Evolutionary conservation across 1,140 invertebrate genomes (phyloP), one percentile per base, ranked within the genome.

Genomic region (Sitobion miscanthi): DNA sequence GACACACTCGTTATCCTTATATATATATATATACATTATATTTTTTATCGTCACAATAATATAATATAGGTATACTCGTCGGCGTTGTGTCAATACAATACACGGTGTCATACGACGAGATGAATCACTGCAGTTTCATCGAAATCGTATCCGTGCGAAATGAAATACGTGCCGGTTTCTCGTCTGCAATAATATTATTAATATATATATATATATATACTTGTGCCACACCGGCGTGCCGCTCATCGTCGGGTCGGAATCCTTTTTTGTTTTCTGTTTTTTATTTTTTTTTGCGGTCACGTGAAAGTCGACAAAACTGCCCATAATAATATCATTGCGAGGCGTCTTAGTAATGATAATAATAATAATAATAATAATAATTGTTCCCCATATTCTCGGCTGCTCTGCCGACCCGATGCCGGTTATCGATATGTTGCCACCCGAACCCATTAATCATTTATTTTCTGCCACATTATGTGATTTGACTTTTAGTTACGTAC

Each of bases 271-370:
- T 47, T 91, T 45, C 30, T 77, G 62, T 77, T 69, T 62, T 57
- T 77, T 91, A 30, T 77, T 45, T 77, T 45, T 91, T 77, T 77
- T 91, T 77, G 90, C 42, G 57, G 90, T 91, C 90, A 91, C 90
- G 90, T 77, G 42, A 91, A 77, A 91, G 57, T 91, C 90, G 45
- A 89, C 21, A 89, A 87, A 86, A 86, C 45, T 8, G 14, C n/a
- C n/a, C n/a, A 77, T 77, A 77, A 6, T 77, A 77, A 77, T n/a
- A 77, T n/a, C 14, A 77, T 77, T 77, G 62, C 6, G 30, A 77
- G 62, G 5, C 30, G 30, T 69, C 25, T 30, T 82, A 38, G 2
- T 38, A 38, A 38, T 38, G 2, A 69, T 69, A 38, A 38, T 38
- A 38, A 38, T 38, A 38, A 69, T 69, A 69, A 69, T 69, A 14